Base-by-base conservation (phyloP, 2,113 vertebrate species). In the Prinia subflava region DNA sequence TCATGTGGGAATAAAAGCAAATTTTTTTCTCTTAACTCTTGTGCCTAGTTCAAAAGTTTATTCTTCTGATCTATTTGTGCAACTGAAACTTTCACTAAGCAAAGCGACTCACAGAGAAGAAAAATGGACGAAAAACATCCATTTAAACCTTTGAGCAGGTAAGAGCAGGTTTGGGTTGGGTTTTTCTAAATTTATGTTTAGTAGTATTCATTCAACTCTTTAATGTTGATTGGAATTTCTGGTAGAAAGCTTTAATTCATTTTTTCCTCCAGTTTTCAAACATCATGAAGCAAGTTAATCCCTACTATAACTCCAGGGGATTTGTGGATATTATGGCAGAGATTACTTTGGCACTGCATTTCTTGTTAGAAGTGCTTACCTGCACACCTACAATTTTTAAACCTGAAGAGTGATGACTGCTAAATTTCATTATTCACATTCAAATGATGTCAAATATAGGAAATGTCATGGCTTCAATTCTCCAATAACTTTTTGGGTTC, bases 201-300 rank as follows among this genome's bases (percentile, higher is more conserved):
- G 28, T 74, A 83, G 63, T 17, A 74, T 77, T 62, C 65, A 79
- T 71, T 80, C 42, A 67, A 5, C 5, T 73, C 53, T 87, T 79
- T 74, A 69, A 17, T 4, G 7, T n/a, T 84, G 82, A 76, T 65
- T 89, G 57, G 42, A 92, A 90, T 94, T 94, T 78, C 82, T 92
- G 44, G 17, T 63, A 78, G 71, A 88, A 91, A 86, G 55, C 24
- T 83, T 90, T 93, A 94, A 88, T 21, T 80, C 14, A 62, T 59
- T 90, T 89, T 75, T 95, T 47, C 42, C 50, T 75, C 28, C 44
- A 68, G 41, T 41, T 68, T 77, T 88, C 68, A 74, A 74, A 93
- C 14, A 67, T 63, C n/a, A 86, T 47, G 47, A 81, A 94, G 47
- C 39, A 93, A 95, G 76, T 88, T 77, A 91, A 92, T 83, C 44